Evolutionary conservation across 2,797 vertebrate genomes (phyloP), one percentile per base, ranked within the genome.

Genomic region (Helarctos malayanus): DNA sequence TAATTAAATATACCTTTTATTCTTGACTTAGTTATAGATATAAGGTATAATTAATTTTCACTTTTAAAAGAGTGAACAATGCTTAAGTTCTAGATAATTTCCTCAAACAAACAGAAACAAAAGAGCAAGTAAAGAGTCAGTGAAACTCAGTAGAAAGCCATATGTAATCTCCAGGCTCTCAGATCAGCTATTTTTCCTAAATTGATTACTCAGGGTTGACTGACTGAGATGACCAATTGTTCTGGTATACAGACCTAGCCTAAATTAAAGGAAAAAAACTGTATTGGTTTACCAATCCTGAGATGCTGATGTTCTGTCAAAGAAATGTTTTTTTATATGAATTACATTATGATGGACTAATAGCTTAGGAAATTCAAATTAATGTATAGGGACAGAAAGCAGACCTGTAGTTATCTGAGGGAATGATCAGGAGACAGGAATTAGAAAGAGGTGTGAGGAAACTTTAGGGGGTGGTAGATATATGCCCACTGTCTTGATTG

Each of bases 151-250:
- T 73, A 73, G 41, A 94, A 94, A 81, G 41, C 27, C 65, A 0
- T 47, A 41, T 80, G 79, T 71, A 87, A 93, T 76, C 38, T 85
- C 14, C 83, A 71, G 10, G 47, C 27, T 61, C n/a, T 94, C 23
- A 94, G 38, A 86, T 94, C 32, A 80, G n/a, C 25, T 41, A 61
- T 65, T 96, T 94, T 96, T 59, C 38, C 61, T 82, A 68, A 84
- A 52, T 75, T 75, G 91, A 76, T 57, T 80, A 87, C 3, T 29
- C 19, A 69, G 35, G 18, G 83, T 87, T 84, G 18, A 47, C 45
- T 80, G 65, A 92, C 35, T 47, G 52, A 88, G 35, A 45, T 54
- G 32, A 82, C 16, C 41, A 38, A 47, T 73, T 86, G n/a, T 80
- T 94, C 91, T 56, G 68, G 86, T 63, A 88, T 61, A 75, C n/a